phyloP scores from a whole-genome alignment of 2,113 vertebrate genomes.

The Rhea pennata region DNA sequence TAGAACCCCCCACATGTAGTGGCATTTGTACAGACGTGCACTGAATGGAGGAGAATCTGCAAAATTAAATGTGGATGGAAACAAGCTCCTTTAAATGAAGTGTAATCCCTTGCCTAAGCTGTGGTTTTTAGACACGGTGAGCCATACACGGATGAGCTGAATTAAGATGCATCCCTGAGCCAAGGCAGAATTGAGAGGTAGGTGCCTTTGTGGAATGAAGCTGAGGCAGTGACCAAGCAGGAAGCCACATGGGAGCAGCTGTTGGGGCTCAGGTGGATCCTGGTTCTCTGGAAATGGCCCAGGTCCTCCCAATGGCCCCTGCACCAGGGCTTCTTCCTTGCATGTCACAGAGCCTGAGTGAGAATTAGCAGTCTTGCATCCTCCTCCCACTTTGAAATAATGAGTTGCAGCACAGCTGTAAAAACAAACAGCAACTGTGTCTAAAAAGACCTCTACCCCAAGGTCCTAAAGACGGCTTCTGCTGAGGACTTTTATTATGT shows the following conservation, averaged over 20 bases:
- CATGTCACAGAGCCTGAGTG: background rate
- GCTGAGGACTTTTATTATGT: background rate
- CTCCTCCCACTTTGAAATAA: background rate
- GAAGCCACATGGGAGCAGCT: background rate
- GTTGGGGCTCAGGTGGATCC: background rate
- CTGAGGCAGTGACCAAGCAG: rapidly evolving
- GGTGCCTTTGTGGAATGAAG: background rate
- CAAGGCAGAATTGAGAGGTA: background rate
- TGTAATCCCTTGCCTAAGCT: background rate
- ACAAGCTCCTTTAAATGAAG: background rate
- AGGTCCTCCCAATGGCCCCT: rapidly evolving
- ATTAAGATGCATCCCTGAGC: background rate
- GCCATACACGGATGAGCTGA: background rate
- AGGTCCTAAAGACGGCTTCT: background rate
- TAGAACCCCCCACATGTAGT: rapidly evolving
- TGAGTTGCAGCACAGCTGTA: background rate
- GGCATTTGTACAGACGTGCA: background rate
- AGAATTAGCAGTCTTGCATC: background rate
- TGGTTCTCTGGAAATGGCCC: background rate
- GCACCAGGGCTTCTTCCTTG: background rate
- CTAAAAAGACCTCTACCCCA: background rate
- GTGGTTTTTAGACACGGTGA: rapidly evolving
- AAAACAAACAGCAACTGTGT: background rate
- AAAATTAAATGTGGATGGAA: background rate
- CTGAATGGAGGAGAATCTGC: slow-evolving; percentile 28